Evolutionary conservation across 2,797 vertebrate genomes (phyloP).

Genomic region (Philypnodon macrostomus): DNA sequence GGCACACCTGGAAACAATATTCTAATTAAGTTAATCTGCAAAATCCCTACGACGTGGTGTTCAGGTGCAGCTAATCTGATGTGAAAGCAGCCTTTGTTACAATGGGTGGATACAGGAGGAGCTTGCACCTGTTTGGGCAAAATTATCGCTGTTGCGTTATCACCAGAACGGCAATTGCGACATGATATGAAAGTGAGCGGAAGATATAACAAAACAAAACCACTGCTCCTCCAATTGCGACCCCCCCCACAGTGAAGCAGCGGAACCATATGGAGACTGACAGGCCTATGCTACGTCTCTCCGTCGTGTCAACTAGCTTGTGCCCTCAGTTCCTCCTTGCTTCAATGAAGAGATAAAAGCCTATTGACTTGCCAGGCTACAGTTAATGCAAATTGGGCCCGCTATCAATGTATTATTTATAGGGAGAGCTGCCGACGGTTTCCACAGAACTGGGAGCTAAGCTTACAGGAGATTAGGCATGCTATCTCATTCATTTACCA

Average conservation of each 20-base stretch:
- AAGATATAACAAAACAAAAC: slow-evolving; percentile 47
- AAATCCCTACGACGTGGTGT: slow-evolving; percentile 72
- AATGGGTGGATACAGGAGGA: slow-evolving; percentile 54
- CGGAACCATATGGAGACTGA: slow-evolving; percentile 63
- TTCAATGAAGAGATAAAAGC: slow-evolving; percentile 80
- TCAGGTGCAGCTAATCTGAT: slow-evolving; percentile 70
- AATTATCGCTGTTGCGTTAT: slow-evolving; percentile 65
- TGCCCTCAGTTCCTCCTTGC: slow-evolving; percentile 65
- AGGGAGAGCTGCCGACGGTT: slow-evolving; percentile 70
- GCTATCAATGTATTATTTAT: slow-evolving; percentile 82
- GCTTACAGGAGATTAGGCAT: slow-evolving; percentile 82
- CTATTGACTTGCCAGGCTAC: slow-evolving; percentile 76
- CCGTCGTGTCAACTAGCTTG: slow-evolving; percentile 63
- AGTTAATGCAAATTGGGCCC: slow-evolving; percentile 80
- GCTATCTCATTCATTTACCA: slow-evolving; percentile 80
- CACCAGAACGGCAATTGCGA: slow-evolving; percentile 64
- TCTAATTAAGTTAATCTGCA: slow-evolving; percentile 73
- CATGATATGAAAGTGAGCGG: slow-evolving; percentile 29
- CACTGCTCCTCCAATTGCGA: slow-evolving; percentile 18
- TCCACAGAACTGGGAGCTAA: slow-evolving; percentile 78
- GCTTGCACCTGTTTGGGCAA: slow-evolving; percentile 73
- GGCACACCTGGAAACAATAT: slow-evolving; percentile 75
- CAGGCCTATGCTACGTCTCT: slow-evolving; percentile 57
- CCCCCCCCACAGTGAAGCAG: slow-evolving; percentile 51
- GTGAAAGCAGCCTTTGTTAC: slow-evolving; percentile 70